Conservation (phyloP, 2,113 vertebrate genomes). For the Scophthalmus maximus region DNA sequence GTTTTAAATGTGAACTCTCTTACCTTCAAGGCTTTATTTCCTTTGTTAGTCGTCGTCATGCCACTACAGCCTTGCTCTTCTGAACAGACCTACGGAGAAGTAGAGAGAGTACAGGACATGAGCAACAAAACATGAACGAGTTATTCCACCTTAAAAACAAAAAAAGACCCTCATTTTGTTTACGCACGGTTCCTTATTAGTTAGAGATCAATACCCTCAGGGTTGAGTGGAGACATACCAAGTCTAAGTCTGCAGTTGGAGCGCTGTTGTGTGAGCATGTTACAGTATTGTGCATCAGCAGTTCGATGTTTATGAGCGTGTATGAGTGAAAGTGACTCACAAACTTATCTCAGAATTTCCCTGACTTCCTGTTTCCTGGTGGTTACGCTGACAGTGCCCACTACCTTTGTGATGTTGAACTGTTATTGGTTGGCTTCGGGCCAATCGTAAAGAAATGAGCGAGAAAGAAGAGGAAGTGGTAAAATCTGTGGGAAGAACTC, state of each 20-base stretch:
- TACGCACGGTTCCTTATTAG: neutral
- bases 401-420: slow-evolving; percentile 53
- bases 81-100: slow-evolving; percentile 78
- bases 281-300: slow-evolving; percentile 11
- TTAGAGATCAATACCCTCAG: slow-evolving; percentile 24
- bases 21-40: slow-evolving; percentile 88
- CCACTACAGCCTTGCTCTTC: slow-evolving; percentile 81
- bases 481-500: slow-evolving; percentile 65
- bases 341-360: slow-evolving; percentile 70
- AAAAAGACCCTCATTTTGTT: neutral
- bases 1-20: neutral
- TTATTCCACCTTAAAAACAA: no score
- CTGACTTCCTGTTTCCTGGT: slow-evolving; percentile 77
- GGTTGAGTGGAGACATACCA: slow-evolving; percentile 10
- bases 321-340: slow-evolving; percentile 62
- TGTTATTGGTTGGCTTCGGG: slow-evolving; percentile 71
- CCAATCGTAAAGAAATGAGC: slow-evolving; percentile 63
- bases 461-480: slow-evolving; percentile 73
- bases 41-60: slow-evolving; percentile 88
- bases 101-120: slow-evolving; percentile 8
- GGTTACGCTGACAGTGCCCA: slow-evolving; percentile 61
- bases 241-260: slow-evolving; percentile 9
- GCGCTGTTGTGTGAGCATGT: slow-evolving; percentile 33
- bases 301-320: slow-evolving; percentile 2
- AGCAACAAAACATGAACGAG: slow-evolving; percentile 1